Base-by-base conservation (phyloP, 2,888 invertebrate species). In the Caenorhabditis sinica region DNA sequence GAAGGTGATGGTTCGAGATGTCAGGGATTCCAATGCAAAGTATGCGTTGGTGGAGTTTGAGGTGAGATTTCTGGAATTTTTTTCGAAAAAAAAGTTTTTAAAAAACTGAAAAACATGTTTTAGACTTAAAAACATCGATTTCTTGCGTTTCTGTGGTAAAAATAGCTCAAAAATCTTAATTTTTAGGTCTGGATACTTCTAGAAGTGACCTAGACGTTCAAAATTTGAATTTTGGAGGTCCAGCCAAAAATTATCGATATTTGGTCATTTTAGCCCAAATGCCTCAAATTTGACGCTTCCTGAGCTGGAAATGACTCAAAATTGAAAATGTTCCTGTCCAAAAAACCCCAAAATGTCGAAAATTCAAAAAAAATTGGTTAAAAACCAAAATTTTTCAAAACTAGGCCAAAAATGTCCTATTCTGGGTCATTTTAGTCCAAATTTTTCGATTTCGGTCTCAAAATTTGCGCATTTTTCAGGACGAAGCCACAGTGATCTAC, bases 41-140 rank as follows among this genome's bases (percentile, higher is more conserved):
- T 91, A 80, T 53, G 91, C 90, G 3, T 82, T 91, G 28, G 72
- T 90, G 13, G 89, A 89, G 72, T 91, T 91, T 76, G 76, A 83
- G 73, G 83, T 84, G 25, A n/a, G 28, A 51, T 13, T 53, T 43
- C 5, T 2, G n/a, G n/a, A 33, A 8, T 15, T 33, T 60, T 33
- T 49, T 9, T n/a, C 17, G 45, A 45, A 17, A 17, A 17, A 49
- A 49, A 49, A 49, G 17, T 49, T n/a, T n/a, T n/a, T n/a, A n/a
- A n/a, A n/a, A n/a, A n/a, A n/a, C n/a, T n/a, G n/a, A n/a, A n/a
- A n/a, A n/a, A n/a, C n/a, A n/a, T n/a, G n/a, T n/a, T n/a, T n/a
- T n/a, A n/a, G n/a, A n/a, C n/a, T n/a, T n/a, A n/a, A n/a, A n/a
- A n/a, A n/a, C n/a, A n/a, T n/a, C n/a, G n/a, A n/a, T n/a, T n/a